phyloP scores from a whole-genome alignment of 2,797 vertebrate species.

The Vespertilio murinus region DNA sequence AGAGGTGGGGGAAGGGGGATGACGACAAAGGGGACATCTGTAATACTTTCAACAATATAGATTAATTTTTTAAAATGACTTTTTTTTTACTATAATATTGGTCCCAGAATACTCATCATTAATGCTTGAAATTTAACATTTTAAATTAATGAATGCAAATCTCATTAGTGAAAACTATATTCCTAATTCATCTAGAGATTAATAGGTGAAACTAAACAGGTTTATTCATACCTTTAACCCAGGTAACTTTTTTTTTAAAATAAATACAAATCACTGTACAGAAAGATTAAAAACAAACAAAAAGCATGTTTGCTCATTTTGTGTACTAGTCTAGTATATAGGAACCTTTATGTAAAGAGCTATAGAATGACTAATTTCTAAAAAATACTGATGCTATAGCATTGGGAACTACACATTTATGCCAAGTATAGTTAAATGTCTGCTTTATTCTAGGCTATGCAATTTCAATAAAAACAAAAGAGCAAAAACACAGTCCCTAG shows the following conservation, averaged over 20 bases:
- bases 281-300: not conserved
- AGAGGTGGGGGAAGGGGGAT: no score
- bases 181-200: not conserved
- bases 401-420: not conserved
- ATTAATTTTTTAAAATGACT: not conserved
- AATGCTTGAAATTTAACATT: not conserved
- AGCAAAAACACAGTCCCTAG: not conserved
- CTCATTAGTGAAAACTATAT: not conserved
- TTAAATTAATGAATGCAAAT: not conserved
- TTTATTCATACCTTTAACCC: conserved; percentile 1
- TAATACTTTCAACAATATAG: no score
- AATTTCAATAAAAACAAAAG: not conserved
- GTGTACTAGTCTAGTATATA: not conserved
- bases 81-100: conserved; percentile 1
- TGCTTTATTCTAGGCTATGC: not conserved
- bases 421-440: not conserved
- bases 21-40: no score
- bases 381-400: not conserved
- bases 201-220: not conserved
- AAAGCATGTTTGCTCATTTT: not conserved
- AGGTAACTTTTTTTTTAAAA: not conserved
- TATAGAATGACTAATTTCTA: not conserved
- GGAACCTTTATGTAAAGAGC: not conserved
- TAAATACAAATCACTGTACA: not conserved
- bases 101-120: not conserved